Percentiles rank a stretch among this genome's conserved stretches.
Conservation (phyloP, 37 sponge, comb jelly and placozoan genomes). For the Beroe ovata region DNA sequence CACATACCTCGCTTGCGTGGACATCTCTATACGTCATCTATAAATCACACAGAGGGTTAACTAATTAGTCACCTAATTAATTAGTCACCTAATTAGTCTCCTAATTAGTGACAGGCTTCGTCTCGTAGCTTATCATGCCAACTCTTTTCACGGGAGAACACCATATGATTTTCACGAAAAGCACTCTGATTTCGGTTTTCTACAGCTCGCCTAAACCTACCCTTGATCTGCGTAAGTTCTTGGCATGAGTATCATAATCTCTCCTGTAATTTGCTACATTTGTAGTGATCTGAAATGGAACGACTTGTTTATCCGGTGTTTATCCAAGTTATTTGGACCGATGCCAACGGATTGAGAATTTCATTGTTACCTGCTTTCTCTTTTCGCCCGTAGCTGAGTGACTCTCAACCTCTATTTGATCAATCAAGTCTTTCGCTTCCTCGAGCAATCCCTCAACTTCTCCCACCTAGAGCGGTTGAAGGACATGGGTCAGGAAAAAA, state of each 20-base stretch:
- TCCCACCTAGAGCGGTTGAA: neutral
- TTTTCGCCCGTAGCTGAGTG: slow-evolving; percentile 9
- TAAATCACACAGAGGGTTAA: no score
- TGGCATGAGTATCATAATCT: slow-evolving; percentile 35
- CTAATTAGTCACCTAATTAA: no score
- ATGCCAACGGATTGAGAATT: no score
- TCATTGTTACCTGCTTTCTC: slow-evolving; percentile 18
- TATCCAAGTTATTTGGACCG: no score
- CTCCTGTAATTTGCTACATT: slow-evolving; percentile 53
- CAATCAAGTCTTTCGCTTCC: slow-evolving; percentile 42
- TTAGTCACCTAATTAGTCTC: no score
- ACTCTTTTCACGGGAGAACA: no score
- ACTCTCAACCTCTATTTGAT: slow-evolving; percentile 49
- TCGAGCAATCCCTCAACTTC: slow-evolving; percentile 47
- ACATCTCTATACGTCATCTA: slow-evolving; percentile 64
- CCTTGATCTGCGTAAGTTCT: slow-evolving; percentile 22
- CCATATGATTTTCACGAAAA: no score
- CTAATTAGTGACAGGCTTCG: no score
- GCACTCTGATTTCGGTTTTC: no score
- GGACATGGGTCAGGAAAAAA: no score
- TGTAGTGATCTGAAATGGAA: slow-evolving; percentile 15
- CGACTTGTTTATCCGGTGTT: no score
- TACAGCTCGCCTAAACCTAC: slow-evolving; percentile 18
- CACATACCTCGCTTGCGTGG: slow-evolving; percentile 46
- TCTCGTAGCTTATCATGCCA: no score